Evolutionary conservation across 1,140 invertebrate genomes (phyloP).

Genomic region (Apis mellifera): Amel_HAv3.1 CM009944.2:1989501-1990000

Average conservation of each 20-base stretch:
- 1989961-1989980: too few species aligned
- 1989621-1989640: constrained; percentile 53
- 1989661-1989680: constrained; percentile 20
- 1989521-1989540: constrained; percentile 3
- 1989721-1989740: background rate
- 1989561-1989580: constrained; percentile 12
- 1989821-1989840: too few species aligned
- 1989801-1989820: too few species aligned
- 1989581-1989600: constrained; percentile 43
- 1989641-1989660: background rate
- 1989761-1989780: too few species aligned
- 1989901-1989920: too few species aligned
- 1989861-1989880: too few species aligned
- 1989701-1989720: background rate
- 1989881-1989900: too few species aligned
- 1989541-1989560: constrained; percentile 21
- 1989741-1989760: background rate
- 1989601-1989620: constrained; percentile 26
- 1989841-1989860: too few species aligned
- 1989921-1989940: too few species aligned
- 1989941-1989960: too few species aligned
- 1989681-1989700: constrained; percentile 9
- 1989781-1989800: too few species aligned
- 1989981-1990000: too few species aligned
- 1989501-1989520: constrained; percentile 19